Base-by-base conservation (phyloP, 2,888 invertebrate species). In the Lypha dubia region DNA sequence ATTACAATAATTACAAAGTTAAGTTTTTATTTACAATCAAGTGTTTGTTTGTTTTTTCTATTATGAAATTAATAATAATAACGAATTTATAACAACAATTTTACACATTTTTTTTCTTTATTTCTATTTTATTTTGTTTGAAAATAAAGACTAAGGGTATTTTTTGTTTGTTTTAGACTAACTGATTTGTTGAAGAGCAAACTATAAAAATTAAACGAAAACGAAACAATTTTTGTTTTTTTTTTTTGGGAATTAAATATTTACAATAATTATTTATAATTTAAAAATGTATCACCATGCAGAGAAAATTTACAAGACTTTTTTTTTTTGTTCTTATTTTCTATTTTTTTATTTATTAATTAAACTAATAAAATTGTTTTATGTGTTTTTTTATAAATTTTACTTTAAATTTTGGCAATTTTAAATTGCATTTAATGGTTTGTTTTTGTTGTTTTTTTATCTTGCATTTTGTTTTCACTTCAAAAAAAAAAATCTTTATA, bases 271-370 rank as follows among this genome's bases (percentile, higher is more conserved):
- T 70, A 49, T 56, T 70, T 62, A 62, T 75, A 62, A 17, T 68
- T 68, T 79, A 60, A 53, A 71, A 71, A 51, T 71, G 44, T 80
- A 71, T 76, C 81, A 82, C 81, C 81, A 76, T 82, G 75, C 81
- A 75, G 53, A 32, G 38, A 63, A 70, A 63, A 76, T 82, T 70
- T 75, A 75, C 68, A 81, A 60, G 32, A 32, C 38, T 58, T 65
- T 38, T 79, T 28, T 74, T 11, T 35, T 41, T 60, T 41, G 46
- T 38, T 3, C 20, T n/a, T 41, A 9, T n/a, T 51, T 28, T 35
- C 1, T 35, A 5, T 8, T 58, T 35, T 58, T 8, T 15, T 49
- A 49, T 60, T 53, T 63, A 63, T 20, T 41, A 80, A 75, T 81
- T 81, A 81, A 38, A 46, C 75, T 81, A 81, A 35, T 58, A 32